phyloP scores from a whole-genome alignment of 1,140 invertebrate genomes.

The Drosophila ercepeae region DNA sequence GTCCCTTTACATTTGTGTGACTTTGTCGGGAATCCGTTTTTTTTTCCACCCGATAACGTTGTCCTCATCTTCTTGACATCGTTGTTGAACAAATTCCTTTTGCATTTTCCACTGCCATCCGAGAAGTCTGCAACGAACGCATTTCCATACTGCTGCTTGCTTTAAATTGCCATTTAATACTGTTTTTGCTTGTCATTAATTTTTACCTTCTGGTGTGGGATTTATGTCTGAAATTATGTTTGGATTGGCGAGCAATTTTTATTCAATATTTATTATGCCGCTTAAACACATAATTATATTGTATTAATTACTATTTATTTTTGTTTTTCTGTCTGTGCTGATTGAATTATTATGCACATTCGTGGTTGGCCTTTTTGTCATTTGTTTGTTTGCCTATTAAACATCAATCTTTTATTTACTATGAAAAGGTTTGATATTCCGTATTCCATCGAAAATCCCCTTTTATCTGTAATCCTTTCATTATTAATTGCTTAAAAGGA shows the following conservation, averaged over 20 bases:
- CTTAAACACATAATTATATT: conserved; percentile 53
- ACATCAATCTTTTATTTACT: conserved; percentile 19
- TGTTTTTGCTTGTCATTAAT: conserved; percentile 9
- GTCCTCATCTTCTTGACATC: conserved; percentile 13
- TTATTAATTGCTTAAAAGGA: background rate
- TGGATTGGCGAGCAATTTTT: background rate
- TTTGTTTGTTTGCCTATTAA: conserved; percentile 26
- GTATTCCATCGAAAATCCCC: background rate
- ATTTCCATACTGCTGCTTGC: background rate
- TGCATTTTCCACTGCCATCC: conserved; percentile 1
- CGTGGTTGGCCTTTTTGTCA: conserved; percentile 3
- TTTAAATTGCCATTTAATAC: conserved; percentile 16
- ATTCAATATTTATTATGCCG: conserved; percentile 9
- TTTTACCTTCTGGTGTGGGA: conserved; percentile 1
- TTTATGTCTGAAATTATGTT: conserved; percentile 19
- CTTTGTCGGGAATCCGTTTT: conserved; percentile 42
- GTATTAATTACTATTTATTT: conserved; percentile 54
- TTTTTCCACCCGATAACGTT: conserved; percentile 61
- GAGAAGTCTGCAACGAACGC: conserved; percentile 2
- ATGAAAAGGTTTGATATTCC: background rate
- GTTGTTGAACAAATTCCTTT: background rate
- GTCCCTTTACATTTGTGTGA: conserved; percentile 36
- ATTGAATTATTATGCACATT: conserved; percentile 59
- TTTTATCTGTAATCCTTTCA: background rate
- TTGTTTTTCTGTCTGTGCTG: conserved; percentile 23